phyloP scores from a whole-genome alignment of 2,113 vertebrate genomes.

The Struthidea cinerea region DNA sequence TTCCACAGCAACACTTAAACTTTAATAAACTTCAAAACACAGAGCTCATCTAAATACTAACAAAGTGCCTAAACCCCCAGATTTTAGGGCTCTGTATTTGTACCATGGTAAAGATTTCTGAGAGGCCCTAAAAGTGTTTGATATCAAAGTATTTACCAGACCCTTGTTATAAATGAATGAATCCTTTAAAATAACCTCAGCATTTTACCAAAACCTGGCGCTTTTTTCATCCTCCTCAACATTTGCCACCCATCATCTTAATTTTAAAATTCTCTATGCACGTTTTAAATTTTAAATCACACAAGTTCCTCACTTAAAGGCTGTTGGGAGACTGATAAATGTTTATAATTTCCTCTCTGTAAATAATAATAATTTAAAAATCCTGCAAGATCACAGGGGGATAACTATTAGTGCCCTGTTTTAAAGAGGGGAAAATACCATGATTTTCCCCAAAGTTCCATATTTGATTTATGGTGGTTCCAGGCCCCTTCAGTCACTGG shows the following conservation, averaged over 20 bases:
- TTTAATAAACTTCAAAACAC: not conserved
- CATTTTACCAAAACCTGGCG: not conserved
- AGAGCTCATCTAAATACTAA: not conserved
- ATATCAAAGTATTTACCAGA: not conserved
- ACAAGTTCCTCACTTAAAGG: not conserved
- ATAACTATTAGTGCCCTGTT: not conserved
- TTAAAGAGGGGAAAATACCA: not conserved
- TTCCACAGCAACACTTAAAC: not conserved
- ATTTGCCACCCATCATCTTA: not conserved
- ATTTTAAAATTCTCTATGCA: not conserved
- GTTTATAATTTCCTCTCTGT: not conserved
- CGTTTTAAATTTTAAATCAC: not conserved
- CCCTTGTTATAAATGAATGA: not conserved
- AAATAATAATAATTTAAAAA: not conserved
- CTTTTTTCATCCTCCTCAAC: not conserved
- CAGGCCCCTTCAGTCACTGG: not conserved
- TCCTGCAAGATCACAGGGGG: rapidly evolving
- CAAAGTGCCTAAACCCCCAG: not conserved
- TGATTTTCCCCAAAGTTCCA: not conserved
- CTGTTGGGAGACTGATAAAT: not conserved
- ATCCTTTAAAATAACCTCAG: not conserved
- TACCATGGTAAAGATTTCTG: not conserved
- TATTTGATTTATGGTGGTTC: not conserved
- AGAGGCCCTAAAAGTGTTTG: not conserved
- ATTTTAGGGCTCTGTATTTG: not conserved